Base-by-base conservation (phyloP, 2,113 vertebrate genomes). In the Epinephelus cyanopodus region DNA sequence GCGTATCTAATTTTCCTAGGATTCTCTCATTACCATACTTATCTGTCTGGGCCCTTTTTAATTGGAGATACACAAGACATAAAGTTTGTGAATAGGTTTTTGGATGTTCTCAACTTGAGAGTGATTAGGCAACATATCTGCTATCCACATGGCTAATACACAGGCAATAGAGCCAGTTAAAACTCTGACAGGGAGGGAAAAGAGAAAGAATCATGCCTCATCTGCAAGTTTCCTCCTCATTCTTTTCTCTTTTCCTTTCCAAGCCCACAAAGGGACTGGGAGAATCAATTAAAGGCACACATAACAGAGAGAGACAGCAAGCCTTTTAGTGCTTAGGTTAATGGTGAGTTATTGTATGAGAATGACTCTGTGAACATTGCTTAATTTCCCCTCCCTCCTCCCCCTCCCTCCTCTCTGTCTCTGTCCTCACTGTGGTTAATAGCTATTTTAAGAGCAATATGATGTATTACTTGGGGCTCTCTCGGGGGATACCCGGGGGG, bases 401-500 rank as follows among this genome's bases (percentile, higher is more conserved):
- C 77, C 66, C 52, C 76, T 73, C 63, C 60, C 33, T 27, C 23
- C 77, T 74, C 79, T 64, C 73, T 33, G 58, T 84, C 63, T 72
- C 85, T 62, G 78, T 88, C 77, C 81, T 82, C 75, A 52, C 92
- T 78, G 84, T 85, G 91, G 79, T 89, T 94, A 93, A 92, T 91
- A 92, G 93, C 92, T 93, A 93, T 92, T 94, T 91, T 92, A 93
- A 94, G 90, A 94, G 91, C 90, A 93, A 90, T 93, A 89, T 92
- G 92, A 94, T 94, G 88, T 93, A 93, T 94, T 90, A 94, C 93
- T 93, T 42, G 63, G 74, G 89, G 90, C 91, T 83, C 87, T 90
- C 92, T 91, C 85, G 19, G 68, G 91, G 89, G 93, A 79, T 89
- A 85, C 83, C 83, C 88, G 3, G 68, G 76, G 89, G 91, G 73